A percentile compares a stretch with the other conserved stretches of the same genome.
Evolutionary conservation across 2,113 vertebrate genomes (phyloP).

Genomic region (Argyrosomus japonicus): DNA sequence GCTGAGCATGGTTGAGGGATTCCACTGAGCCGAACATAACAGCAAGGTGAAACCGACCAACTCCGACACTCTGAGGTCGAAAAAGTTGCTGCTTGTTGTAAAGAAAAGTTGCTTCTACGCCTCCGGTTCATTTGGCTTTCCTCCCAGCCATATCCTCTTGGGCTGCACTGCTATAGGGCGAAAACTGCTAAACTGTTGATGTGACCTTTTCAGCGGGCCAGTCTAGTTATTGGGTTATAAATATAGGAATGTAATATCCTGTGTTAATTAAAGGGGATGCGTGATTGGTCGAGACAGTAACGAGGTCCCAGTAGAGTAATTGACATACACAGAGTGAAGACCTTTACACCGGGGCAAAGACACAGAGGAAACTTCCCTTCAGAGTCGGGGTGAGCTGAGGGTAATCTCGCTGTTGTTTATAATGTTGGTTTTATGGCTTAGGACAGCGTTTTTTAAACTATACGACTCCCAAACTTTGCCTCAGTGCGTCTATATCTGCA

Average conservation of each 20-base stretch:
- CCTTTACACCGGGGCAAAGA: slow-evolving; percentile 54
- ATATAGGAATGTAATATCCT: slow-evolving; percentile 71
- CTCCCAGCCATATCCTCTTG: slow-evolving; percentile 55
- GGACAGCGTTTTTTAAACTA: slow-evolving; percentile 22
- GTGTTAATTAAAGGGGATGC: slow-evolving; percentile 70
- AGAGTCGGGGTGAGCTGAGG: slow-evolving; percentile 18
- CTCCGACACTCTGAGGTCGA: slow-evolving; percentile 18
- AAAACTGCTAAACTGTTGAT: slow-evolving; percentile 65
- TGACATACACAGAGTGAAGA: slow-evolving; percentile 64
- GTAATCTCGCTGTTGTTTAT: slow-evolving; percentile 9
- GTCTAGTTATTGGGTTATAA: slow-evolving; percentile 71
- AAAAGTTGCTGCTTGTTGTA: slow-evolving; percentile 29
- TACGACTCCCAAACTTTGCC: not conserved
- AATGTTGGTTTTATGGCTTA: slow-evolving; percentile 30
- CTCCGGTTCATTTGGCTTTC: slow-evolving; percentile 40
- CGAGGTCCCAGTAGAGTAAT: slow-evolving; percentile 66
- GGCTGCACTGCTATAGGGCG: slow-evolving; percentile 52
- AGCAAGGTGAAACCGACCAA: slow-evolving; percentile 23
- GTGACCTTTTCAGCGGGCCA: slow-evolving; percentile 74
- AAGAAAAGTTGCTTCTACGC: slow-evolving; percentile 12
- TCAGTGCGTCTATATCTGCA: slow-evolving; percentile 19
- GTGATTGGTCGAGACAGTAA: slow-evolving; percentile 69
- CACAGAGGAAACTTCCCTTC: slow-evolving; percentile 17
- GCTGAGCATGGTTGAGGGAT: not conserved
- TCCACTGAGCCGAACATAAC: not conserved